Base-by-base conservation (phyloP, 1,140 invertebrate genomes). In the Drosophila murphyi region DNA sequence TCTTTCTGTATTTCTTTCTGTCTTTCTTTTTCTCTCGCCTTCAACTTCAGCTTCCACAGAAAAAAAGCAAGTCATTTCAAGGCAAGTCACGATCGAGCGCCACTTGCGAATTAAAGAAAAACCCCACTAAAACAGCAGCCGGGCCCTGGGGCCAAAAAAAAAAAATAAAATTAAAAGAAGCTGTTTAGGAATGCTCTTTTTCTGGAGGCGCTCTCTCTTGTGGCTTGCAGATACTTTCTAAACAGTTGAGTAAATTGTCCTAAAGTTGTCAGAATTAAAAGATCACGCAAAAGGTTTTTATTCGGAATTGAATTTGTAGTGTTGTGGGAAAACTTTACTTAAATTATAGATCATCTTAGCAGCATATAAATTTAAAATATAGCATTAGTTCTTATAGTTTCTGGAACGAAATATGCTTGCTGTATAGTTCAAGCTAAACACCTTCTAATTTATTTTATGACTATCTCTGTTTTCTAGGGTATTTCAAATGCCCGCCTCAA, bases 101-200 rank as follows among this genome's bases (percentile, higher is more conserved):
- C 78, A 86, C 82, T 87, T 87, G 82, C 76, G 75, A 89, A 88
- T 88, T 80, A 69, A 69, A 77, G 69, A 88, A 77, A 85, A 83
- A 82, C 78, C 76, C 69, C 64, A 48, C 55, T 31, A 50, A 43
- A 65, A 50, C 57, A 43, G 34, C 32, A 78, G 72, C 80, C 67
- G 35, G 64, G 79, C 62, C 75, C 51, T 54, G 68, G 69, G 59
- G 68, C 52, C 45, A 68, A 52, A 45, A 28, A 43, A 52, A 62
- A 61, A 51, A 41, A 62, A 72, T 31, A 59, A 63, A 48, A 54
- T 20, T 20, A 20, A 20, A 20, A 20, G 20, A 20, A 20, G 20
- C 20, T 20, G 20, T 20, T 20, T 20, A 20, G 20, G 20, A 20
- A 20, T 20, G 20, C 20, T 20, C 20, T 20, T 20, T 20, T 20